Conservation (phyloP, 2,797 vertebrate species). For the Setipinna tenuifilis region DNA sequence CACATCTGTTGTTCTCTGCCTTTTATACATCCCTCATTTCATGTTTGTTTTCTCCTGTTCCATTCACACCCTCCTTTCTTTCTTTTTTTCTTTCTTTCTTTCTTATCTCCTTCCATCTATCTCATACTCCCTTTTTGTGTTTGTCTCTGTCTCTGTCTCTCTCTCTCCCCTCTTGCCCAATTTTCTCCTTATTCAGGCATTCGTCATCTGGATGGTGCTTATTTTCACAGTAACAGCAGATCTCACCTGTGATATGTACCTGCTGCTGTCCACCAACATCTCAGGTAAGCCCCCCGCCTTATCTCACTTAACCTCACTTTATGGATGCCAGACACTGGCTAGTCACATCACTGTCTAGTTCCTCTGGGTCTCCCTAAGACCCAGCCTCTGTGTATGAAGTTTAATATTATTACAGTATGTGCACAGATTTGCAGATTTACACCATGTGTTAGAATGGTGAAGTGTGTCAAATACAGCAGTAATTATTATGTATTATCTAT, state of each 20-base stretch:
- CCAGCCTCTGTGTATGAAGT: too few species aligned
- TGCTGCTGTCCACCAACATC: conserved; percentile 65
- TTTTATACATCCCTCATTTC: background rate
- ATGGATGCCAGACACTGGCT: background rate
- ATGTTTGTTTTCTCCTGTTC: background rate
- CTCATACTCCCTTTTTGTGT: too few species aligned
- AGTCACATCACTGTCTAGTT: background rate
- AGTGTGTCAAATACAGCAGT: too few species aligned
- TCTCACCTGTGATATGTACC: conserved; percentile 75
- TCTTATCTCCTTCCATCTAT: too few species aligned
- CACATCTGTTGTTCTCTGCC: too few species aligned
- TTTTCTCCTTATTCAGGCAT: conserved; percentile 55
- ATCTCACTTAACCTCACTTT: background rate
- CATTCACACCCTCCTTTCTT: too few species aligned
- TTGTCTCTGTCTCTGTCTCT: too few species aligned
- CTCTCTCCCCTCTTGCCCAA: background rate
- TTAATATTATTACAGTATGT: too few species aligned
- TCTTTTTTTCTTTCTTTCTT: too few species aligned
- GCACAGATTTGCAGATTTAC: too few species aligned
- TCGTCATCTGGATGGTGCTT: conserved; percentile 67
- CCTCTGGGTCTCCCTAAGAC: background rate
- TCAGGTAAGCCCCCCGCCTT: conserved; percentile 67
- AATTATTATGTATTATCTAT: too few species aligned
- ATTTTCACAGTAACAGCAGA: conserved; percentile 70
- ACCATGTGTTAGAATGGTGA: too few species aligned